Evolutionary conservation across 2,797 vertebrate genomes (phyloP).

Genomic region (Heliangelus exortis): DNA sequence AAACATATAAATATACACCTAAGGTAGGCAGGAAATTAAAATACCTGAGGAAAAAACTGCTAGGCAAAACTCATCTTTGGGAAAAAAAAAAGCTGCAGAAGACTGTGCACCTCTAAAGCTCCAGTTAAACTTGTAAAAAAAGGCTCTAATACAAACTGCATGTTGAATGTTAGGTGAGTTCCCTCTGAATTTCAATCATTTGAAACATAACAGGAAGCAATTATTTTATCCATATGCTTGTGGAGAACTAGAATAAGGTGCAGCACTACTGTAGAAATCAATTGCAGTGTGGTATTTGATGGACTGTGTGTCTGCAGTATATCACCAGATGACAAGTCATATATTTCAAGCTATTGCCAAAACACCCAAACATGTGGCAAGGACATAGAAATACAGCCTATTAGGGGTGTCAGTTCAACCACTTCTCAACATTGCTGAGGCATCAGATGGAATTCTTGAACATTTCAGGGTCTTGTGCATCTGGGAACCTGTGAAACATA

Average conservation of each 20-base stretch:
- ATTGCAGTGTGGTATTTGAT: neutral
- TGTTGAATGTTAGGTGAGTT: neutral
- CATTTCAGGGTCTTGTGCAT: neutral
- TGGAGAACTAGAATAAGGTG: neutral
- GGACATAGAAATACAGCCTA: neutral
- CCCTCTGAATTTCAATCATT: neutral
- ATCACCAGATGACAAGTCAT: neutral
- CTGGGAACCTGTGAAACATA: neutral
- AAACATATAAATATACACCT: neutral
- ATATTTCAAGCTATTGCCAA: neutral
- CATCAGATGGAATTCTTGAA: neutral
- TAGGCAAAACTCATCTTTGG: neutral
- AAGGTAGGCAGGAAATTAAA: neutral
- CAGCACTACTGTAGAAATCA: neutral
- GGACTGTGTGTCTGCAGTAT: neutral
- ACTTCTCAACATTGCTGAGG: neutral
- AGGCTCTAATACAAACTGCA: neutral
- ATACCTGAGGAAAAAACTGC: neutral
- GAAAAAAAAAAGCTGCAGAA: neutral
- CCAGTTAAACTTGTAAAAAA: neutral
- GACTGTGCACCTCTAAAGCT: neutral
- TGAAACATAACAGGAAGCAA: neutral
- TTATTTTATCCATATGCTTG: neutral
- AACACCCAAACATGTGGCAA: neutral
- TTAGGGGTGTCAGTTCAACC: neutral